Evolutionary conservation across 2,113 vertebrate species (phyloP), one percentile per base, ranked within the genome.

Genomic region (Ctenomys sociabilis): DNA sequence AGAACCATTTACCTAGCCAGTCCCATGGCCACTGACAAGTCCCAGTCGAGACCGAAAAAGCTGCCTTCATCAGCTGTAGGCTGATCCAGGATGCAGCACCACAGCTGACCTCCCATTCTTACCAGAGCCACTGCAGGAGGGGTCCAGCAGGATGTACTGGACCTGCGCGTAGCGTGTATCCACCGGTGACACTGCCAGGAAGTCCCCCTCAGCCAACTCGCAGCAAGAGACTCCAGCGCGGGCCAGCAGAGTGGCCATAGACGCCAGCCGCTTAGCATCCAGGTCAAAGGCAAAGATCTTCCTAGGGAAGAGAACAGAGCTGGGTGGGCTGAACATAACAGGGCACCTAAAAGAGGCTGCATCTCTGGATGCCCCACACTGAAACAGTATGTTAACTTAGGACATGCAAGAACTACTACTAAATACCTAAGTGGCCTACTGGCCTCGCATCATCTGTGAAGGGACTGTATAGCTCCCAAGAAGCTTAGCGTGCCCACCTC

Each of bases 121-220:
- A 99, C 99, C 99, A 98, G 99, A 99, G 94, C 99, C 99, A 0
- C 99, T 99, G 98, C 99, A 99, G 0, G 99, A 99, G 0, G 99
- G 99, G 95, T 99, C 99, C 8, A 99, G 98, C 85, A 99, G 98
- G 95, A 99, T 98, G 54, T 99, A 98, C 91, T 98, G 97, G 28
- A 99, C 99, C 28, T 98, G 98, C 95, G 98, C 96, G 89, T 99
- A 99, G 78, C 98, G 98, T 2, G 97, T 97, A 75, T 98, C 98
- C 0, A 81, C 5, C 0, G 99, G 98, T 10, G 99, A 98, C 45
- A 99, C 98, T 0, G 98, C 98, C 70, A 99, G 98, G 97, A 99
- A 99, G 98, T 99, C 99, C 95, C 98, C 98, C 97, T 99, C 98
- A 2, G 99, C 99, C 96, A 99, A 97, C 97, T 99, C 98, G 7